Base-by-base conservation (phyloP, 2,888 invertebrate species). In the Campoplex nolae region DNA sequence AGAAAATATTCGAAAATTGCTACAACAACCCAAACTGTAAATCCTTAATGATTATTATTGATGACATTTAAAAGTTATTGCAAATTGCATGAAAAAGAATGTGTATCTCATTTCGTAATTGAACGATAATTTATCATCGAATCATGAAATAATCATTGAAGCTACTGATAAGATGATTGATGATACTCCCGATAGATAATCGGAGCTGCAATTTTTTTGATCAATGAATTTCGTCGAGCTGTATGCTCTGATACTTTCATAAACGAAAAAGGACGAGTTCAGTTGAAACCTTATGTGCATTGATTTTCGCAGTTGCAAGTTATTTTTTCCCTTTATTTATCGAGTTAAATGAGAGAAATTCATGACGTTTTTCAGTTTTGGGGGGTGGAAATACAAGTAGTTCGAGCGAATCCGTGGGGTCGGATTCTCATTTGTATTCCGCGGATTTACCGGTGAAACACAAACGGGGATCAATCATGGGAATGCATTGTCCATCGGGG, bases 351-450 rank as follows among this genome's bases (percentile, higher is more conserved):
- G 6, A 38, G 38, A 38, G 6, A 38, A 38, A 38, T 38, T 38
- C 3, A 38, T 38, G 6, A 3, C 18, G 35, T n/a, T 1, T 54
- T 73, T n/a, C 67, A 93, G 93, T 93, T 82, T 84, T 93, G 45
- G 93, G 92, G 3, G 91, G 93, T 86, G 93, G 93, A 32, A 93
- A 93, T 82, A 97, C 97, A 28, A 97, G 98, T 94, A 98, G 98
- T 95, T 98, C 98, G 32, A 97, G 97, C 91, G 98, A 98, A 95
- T 98, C 98, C 0, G 97, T 98, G 73, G 97, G 97, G 88, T 97
- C 97, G 84, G 93, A 93, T 84, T 93, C 93, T 28, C 93, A 93
- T 88, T 91, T 93, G 35, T 93, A 90, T 67, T 85, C 92, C 11
- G 88, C 91, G 7, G 92, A 93, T 80, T 88, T 93, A 75, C 93